A percentile compares a stretch with the other conserved stretches of the same genome.
Evolutionary conservation across 2,888 invertebrate species (phyloP).

Genomic region (Ormyrus thymus): DNA sequence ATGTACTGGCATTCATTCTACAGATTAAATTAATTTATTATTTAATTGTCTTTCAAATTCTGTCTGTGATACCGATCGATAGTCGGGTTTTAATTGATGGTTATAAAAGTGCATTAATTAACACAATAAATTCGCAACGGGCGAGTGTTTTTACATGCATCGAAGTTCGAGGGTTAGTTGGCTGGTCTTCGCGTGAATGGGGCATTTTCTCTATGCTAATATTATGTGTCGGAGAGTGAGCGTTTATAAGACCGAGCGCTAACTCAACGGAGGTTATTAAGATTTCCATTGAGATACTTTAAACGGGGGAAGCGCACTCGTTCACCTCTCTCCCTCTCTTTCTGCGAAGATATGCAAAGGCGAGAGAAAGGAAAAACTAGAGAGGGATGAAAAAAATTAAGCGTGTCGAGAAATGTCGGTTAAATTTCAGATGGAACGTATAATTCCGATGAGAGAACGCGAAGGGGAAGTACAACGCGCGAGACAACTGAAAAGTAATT

Average conservation of each 20-base stretch:
- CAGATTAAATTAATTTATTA: too few relatives aligned
- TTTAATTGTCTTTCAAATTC: too few relatives aligned
- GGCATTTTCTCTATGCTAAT: constrained; percentile 53
- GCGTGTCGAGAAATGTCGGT: neutral
- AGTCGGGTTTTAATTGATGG: neutral
- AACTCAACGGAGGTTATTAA: constrained; percentile 52
- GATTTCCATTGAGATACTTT: constrained; percentile 53
- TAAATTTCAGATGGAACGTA: too few relatives aligned
- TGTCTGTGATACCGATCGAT: neutral
- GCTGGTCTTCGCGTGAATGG: constrained; percentile 13
- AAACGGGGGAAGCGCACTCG: constrained; percentile 43
- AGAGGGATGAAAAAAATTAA: constrained; percentile 6
- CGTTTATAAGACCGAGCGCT: constrained; percentile 19
- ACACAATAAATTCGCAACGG: constrained; percentile 49
- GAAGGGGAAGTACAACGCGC: too few relatives aligned
- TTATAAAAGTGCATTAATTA: constrained; percentile 39
- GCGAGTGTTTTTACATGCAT: neutral
- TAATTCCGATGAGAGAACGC: too few relatives aligned
- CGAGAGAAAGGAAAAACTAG: constrained; percentile 11
- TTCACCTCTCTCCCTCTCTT: neutral
- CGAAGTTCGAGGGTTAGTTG: neutral
- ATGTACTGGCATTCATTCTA: too few relatives aligned
- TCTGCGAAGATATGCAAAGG: constrained; percentile 10
- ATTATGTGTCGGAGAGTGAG: constrained; percentile 26
- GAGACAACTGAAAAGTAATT: too few relatives aligned